Conservation (phyloP, 2,888 invertebrate species). For the Zhengitettix transpicula region DNA sequence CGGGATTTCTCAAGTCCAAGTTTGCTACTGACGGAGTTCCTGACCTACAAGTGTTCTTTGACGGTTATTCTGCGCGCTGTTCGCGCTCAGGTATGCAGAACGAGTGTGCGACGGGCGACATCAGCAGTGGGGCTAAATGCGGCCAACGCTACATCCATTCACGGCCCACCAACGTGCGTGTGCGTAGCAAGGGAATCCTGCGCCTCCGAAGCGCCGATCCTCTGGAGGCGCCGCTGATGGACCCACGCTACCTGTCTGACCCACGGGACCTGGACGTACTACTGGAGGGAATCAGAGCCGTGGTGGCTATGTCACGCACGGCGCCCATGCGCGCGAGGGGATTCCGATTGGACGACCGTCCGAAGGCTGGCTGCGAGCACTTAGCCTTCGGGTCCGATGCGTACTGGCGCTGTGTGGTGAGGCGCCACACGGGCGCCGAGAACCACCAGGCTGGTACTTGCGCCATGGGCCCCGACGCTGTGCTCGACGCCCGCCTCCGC, state of each 20-base stretch:
- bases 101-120: constrained; percentile 5
- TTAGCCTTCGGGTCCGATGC: constrained; percentile 34
- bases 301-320: constrained; percentile 44
- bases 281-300: constrained; percentile 43
- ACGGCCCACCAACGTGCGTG: constrained; percentile 17
- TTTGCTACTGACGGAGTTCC: constrained; percentile 61
- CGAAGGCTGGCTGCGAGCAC: constrained; percentile 28
- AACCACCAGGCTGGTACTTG: constrained; percentile 63
- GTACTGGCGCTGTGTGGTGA: constrained; percentile 48
- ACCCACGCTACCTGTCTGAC: constrained; percentile 57
- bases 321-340: constrained; percentile 14
- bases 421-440: constrained; percentile 56
- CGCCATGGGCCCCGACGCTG: constrained; percentile 74
- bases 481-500: constrained; percentile 46
- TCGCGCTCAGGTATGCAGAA: constrained; percentile 31
- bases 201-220: constrained; percentile 48
- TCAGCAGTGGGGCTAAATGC: not conserved
- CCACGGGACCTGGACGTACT: constrained; percentile 44
- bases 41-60: constrained; percentile 56
- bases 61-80: constrained; percentile 44
- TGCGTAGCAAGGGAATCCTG: constrained; percentile 17
- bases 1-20: constrained; percentile 65
- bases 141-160: constrained; percentile 2
- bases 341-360: constrained; percentile 39
- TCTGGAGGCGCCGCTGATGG: constrained; percentile 46